Evolutionary conservation across 2,113 vertebrate genomes (phyloP).

Genomic region (Entelurus aequoreus): DNA sequence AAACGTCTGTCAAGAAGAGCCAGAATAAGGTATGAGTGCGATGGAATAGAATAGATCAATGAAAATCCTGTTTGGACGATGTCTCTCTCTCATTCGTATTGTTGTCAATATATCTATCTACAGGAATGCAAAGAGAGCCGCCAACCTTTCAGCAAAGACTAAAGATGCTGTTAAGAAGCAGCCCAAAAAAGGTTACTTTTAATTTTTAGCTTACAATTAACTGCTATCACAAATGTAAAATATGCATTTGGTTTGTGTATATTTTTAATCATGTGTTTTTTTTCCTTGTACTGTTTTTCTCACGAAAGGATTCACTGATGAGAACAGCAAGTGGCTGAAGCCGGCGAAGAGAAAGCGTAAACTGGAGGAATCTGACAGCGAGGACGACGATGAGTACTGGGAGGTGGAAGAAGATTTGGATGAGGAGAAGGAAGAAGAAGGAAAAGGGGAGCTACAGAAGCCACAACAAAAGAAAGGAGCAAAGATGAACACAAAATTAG

Average conservation of each 20-base stretch:
- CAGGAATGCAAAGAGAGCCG: conserved; percentile 69
- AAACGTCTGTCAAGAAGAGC: conserved; percentile 83
- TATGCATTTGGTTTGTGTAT: too few species aligned
- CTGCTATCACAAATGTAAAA: too few species aligned
- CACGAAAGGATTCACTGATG: conserved; percentile 74
- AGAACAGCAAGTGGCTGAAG: conserved; percentile 76
- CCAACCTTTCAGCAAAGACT: conserved; percentile 37
- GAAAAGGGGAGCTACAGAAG: neutral
- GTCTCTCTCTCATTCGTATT: conserved; percentile 13
- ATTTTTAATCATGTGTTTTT: neutral
- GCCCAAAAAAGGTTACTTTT: conserved; percentile 60
- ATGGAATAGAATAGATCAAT: neutral
- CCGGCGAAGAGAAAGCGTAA: conserved; percentile 72
- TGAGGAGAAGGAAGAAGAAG: conserved; percentile 38
- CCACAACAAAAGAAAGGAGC: conserved; percentile 21
- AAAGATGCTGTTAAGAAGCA: conserved; percentile 33
- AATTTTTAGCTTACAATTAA: neutral
- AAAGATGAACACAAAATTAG: conserved; percentile 38
- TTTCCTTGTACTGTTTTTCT: neutral
- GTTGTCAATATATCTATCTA: conserved; percentile 13
- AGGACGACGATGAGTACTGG: conserved; percentile 67
- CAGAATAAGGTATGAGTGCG: conserved; percentile 75
- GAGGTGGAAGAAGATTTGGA: conserved; percentile 67
- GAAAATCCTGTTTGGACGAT: neutral
- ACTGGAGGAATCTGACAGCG: conserved; percentile 55